phyloP scores from a whole-genome alignment of 2,888 invertebrate genomes.

The Macrosiphum euphorbiae region DNA sequence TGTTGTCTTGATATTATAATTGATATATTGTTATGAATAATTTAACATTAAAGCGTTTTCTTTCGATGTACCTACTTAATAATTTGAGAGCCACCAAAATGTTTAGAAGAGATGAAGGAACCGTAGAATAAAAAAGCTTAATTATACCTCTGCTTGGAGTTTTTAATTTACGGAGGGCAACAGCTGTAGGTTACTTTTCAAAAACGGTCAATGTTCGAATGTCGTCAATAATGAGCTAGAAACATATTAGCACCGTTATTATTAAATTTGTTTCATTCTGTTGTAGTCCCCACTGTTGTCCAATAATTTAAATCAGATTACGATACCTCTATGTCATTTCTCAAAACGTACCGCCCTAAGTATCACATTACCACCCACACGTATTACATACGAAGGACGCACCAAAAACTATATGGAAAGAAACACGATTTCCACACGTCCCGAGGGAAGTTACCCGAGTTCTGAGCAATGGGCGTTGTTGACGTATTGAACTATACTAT shows the following conservation, averaged over 20 bases:
- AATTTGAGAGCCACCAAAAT: not conserved
- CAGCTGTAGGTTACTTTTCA: not conserved
- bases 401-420: conserved; percentile 3
- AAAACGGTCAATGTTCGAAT: not conserved
- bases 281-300: not conserved
- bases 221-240: conserved; percentile 29
- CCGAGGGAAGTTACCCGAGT: conserved; percentile 1
- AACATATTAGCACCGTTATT: conserved; percentile 2
- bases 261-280: conserved; percentile 17
- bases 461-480: conserved; percentile 3
- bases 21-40: not conserved
- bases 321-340: not conserved
- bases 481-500: conserved; percentile 1
- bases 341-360: conserved; percentile 9
- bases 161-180: not conserved
- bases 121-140: too few relatives aligned
- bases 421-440: conserved; percentile 5
- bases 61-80: not conserved
- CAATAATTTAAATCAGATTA: conserved; percentile 37
- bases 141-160: too few relatives aligned
- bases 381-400: not conserved
- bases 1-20: too few relatives aligned
- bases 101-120: not conserved
- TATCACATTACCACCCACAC: not conserved
- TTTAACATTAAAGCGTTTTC: not conserved